A percentile compares a stretch with the other conserved stretches of the same genome.
phyloP scores from a whole-genome alignment of 2,888 invertebrate genomes.

The Diadegma fenestrale region DNA sequence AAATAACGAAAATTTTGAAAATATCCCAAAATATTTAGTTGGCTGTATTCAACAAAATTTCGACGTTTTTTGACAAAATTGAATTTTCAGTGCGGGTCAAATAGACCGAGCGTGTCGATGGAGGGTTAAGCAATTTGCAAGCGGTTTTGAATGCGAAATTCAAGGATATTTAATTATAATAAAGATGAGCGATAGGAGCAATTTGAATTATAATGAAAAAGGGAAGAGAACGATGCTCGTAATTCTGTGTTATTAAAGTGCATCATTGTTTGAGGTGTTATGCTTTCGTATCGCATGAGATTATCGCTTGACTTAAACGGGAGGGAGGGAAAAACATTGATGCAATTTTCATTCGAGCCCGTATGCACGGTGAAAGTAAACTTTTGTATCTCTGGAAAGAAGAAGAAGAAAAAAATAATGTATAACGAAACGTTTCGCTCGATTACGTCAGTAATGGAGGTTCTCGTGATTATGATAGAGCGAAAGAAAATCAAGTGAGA shows the following conservation, averaged over 20 bases:
- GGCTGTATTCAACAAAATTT: no score
- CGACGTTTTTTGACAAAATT: no score
- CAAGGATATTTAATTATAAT: slow-evolving; percentile 3
- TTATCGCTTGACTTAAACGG: slow-evolving; percentile 13
- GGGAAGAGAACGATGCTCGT: background rate
- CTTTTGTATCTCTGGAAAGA: background rate
- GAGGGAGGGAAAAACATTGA: slow-evolving; percentile 41
- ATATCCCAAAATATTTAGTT: no score
- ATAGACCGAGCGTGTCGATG: background rate
- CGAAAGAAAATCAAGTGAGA: slow-evolving; percentile 25
- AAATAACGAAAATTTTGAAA: no score
- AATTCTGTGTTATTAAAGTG: slow-evolving; percentile 42
- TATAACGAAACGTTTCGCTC: slow-evolving; percentile 65
- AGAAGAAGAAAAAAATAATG: slow-evolving; percentile 24
- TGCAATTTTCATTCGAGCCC: slow-evolving; percentile 54
- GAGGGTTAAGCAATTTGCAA: background rate
- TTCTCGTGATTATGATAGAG: slow-evolving; percentile 54
- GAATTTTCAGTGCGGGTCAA: no score
- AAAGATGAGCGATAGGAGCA: background rate
- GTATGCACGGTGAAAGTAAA: slow-evolving; percentile 61
- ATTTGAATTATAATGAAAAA: background rate
- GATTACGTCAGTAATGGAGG: slow-evolving; percentile 62
- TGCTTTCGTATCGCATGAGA: slow-evolving; percentile 21
- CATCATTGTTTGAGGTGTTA: background rate
- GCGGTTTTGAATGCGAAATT: background rate